Evolutionary conservation across 2,888 invertebrate species (phyloP), one percentile per base, ranked within the genome.

Genomic region (Metellina segmentata): DNA sequence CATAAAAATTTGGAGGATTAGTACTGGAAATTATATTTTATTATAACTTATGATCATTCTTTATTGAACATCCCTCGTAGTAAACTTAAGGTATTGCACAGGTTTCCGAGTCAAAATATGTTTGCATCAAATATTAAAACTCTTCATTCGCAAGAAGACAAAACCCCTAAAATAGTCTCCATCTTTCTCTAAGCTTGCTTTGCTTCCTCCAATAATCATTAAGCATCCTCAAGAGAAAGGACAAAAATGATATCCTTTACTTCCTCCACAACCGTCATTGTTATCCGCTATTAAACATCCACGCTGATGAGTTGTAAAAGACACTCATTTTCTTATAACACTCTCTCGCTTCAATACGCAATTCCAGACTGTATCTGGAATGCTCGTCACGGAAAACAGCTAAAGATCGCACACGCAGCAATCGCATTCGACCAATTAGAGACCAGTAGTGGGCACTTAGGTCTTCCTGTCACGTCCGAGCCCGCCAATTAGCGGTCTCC

Each of bases 391-490:
- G 89, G 61, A 70, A 6, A 13, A 16, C 53, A 48, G 79, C 79
- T 85, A 90, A 90, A 90, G 89, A 85, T 61, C 89, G 53, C 61
- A 79, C 85, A 90, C 72, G 89, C 85, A 52, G 79, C 72, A 69
- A 82, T 86, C 90, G 75, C 81, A 85, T 52, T 90, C 81, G 90
- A 51, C 90, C 90, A 90, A 90, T 90, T 90, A 86, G 90, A 53
- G 69, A 51, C 70, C 16, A 11, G 82, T 20, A 19, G 52, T 16
- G 49, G 52, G 51, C n/a, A 69, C 85, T 81, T 81, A 89, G 81
- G 69, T 48, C 81, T 69, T 70, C 90, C 52, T 71, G 90, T 90
- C 90, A 90, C 90, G 90, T 90, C 70, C 85, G 51, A 16, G n/a
- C 61, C 81, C 4, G 20, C 91, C 91, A 91, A 87, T 91, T 87